Conservation (phyloP, 2,797 vertebrate genomes). For the Pelobates cultripes region DNA sequence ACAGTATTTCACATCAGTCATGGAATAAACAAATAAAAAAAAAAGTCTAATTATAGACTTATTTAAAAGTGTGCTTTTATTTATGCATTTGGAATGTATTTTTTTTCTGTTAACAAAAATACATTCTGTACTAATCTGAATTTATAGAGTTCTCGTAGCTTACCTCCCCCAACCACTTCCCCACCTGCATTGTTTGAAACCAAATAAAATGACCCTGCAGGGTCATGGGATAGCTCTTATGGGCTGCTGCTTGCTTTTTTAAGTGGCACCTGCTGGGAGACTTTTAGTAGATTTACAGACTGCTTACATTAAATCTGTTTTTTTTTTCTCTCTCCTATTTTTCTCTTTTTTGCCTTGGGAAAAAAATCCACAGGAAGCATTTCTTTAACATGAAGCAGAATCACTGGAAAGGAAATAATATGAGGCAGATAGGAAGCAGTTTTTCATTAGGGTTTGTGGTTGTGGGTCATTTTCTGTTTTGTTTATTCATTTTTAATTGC, state of each 20-base stretch:
- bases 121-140: neutral
- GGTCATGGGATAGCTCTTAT: constrained; percentile 66
- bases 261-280: constrained; percentile 68
- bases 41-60: neutral
- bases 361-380: constrained; percentile 66
- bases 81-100: constrained; percentile 1
- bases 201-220: constrained; percentile 61
- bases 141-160: constrained; percentile 24
- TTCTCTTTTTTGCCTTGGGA: constrained; percentile 51
- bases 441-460: constrained; percentile 17
- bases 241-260: constrained; percentile 53
- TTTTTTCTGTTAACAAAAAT: constrained; percentile 8
- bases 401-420: constrained; percentile 29
- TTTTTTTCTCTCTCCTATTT: constrained; percentile 58
- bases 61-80: neutral
- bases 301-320: constrained; percentile 63
- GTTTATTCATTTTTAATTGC: constrained; percentile 28
- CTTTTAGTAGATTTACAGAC: constrained; percentile 60
- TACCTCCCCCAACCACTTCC: constrained; percentile 50
- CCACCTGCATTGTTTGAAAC: constrained; percentile 50
- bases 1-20: neutral
- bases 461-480: constrained; percentile 21
- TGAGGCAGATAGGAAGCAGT: constrained; percentile 34
- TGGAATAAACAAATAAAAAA: neutral
- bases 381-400: constrained; percentile 61